Evolutionary conservation across 1,140 invertebrate species (phyloP).

Genomic region (Dufourea novaeangliae): DNA sequence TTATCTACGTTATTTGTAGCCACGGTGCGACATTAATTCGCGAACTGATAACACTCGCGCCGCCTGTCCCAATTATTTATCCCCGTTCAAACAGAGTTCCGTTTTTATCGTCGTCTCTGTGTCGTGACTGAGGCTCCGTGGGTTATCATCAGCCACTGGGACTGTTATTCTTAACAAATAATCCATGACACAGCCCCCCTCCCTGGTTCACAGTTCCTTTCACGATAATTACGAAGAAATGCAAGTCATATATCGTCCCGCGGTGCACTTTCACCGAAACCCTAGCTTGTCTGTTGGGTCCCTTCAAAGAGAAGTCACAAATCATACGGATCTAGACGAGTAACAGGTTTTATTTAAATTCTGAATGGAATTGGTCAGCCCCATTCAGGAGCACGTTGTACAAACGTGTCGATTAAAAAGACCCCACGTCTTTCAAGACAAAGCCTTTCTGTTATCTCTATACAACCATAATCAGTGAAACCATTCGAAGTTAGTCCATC

Average conservation of each 20-base stretch:
- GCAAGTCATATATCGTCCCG: conserved; percentile 39
- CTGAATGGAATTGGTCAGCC: too few relatives aligned
- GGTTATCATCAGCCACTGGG: conserved; percentile 22
- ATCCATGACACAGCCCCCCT: background rate
- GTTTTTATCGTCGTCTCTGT: conserved; percentile 21
- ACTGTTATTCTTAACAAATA: conserved; percentile 11
- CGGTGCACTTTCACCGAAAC: conserved; percentile 48
- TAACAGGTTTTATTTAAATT: too few relatives aligned
- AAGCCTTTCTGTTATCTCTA: background rate
- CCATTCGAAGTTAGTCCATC: background rate
- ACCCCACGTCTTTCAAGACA: too few relatives aligned
- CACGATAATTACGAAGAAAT: conserved; percentile 44
- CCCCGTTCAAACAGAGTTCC: conserved; percentile 9
- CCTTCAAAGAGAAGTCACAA: background rate
- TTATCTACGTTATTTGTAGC: background rate
- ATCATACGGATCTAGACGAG: background rate
- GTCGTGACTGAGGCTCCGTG: background rate
- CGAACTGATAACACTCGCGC: conserved; percentile 18
- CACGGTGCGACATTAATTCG: background rate
- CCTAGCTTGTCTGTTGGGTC: conserved; percentile 4
- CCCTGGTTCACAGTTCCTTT: background rate
- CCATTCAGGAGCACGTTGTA: background rate
- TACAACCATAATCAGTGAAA: background rate
- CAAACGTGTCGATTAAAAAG: too few relatives aligned
- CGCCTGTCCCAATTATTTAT: conserved; percentile 25